phyloP scores from a whole-genome alignment of 2,113 vertebrate species.

The Dissostichus mawsoni region DNA sequence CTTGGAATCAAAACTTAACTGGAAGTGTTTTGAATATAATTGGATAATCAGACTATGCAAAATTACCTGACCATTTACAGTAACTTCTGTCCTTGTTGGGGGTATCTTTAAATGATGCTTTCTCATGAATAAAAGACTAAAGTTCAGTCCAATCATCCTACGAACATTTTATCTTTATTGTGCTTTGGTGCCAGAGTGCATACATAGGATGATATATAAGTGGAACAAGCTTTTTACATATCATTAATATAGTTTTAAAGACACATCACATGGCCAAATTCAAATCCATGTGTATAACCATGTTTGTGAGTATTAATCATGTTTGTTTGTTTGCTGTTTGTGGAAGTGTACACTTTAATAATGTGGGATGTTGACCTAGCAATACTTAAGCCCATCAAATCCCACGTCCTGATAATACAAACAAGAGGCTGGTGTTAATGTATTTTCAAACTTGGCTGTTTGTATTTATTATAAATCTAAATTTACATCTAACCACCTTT shows the following conservation, averaged over 20 bases:
- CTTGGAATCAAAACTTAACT: background rate
- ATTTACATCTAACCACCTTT: background rate
- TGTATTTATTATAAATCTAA: background rate
- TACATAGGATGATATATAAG: background rate
- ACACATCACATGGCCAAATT: background rate
- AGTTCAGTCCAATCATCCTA: background rate
- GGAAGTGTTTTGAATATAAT: slow-evolving; percentile 18
- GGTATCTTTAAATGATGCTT: background rate
- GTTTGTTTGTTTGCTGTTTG: background rate
- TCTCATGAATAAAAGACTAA: background rate
- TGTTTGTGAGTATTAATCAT: background rate
- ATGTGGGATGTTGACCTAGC: background rate
- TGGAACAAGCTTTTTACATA: background rate
- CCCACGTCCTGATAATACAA: background rate
- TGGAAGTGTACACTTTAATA: background rate
- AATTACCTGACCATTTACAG: background rate
- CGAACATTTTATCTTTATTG: background rate
- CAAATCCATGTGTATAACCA: background rate
- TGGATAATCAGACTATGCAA: background rate
- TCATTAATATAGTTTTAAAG: background rate
- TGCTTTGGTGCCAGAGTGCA: background rate
- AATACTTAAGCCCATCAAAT: background rate
- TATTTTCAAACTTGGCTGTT: background rate
- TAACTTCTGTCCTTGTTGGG: background rate
- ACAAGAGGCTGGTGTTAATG: background rate